Percentiles rank a stretch among this genome's conserved stretches.
Evolutionary conservation across 2,797 vertebrate species (phyloP).

Genomic region (Tauraco hartlaubi): DNA sequence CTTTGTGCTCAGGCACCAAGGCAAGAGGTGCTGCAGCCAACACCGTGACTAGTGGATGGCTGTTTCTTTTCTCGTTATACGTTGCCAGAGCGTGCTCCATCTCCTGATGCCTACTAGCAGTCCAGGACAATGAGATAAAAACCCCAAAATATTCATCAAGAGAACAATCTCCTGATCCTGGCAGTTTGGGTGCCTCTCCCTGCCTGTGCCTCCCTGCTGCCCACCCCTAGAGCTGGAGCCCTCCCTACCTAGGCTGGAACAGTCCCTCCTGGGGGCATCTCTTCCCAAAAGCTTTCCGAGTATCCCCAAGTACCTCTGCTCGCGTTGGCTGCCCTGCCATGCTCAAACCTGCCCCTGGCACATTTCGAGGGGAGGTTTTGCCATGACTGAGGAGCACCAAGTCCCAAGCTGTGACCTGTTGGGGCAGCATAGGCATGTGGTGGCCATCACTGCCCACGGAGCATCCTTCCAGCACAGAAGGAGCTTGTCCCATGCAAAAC

Average conservation of each 20-base stretch:
- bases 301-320: neutral
- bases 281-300: neutral
- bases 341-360: neutral
- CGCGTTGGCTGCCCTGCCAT: neutral
- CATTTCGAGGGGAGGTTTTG: neutral
- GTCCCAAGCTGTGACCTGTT: neutral
- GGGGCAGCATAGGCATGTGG: rapidly evolving
- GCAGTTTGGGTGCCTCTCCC: neutral
- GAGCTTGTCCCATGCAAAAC: neutral
- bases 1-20: neutral
- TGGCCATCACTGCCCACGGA: neutral
- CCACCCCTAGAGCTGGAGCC: neutral
- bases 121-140: neutral
- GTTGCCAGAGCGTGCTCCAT: neutral
- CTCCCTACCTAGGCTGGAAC: neutral
- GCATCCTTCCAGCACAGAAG: neutral
- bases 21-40: neutral
- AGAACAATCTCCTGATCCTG: neutral
- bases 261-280: neutral
- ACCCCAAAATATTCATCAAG: neutral
- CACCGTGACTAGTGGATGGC: rapidly evolving
- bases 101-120: neutral
- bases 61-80: neutral
- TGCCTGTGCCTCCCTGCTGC: neutral
- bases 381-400: neutral